phyloP scores from a whole-genome alignment of 2,797 vertebrate species.

The Threskiornis aethiopicus region DNA sequence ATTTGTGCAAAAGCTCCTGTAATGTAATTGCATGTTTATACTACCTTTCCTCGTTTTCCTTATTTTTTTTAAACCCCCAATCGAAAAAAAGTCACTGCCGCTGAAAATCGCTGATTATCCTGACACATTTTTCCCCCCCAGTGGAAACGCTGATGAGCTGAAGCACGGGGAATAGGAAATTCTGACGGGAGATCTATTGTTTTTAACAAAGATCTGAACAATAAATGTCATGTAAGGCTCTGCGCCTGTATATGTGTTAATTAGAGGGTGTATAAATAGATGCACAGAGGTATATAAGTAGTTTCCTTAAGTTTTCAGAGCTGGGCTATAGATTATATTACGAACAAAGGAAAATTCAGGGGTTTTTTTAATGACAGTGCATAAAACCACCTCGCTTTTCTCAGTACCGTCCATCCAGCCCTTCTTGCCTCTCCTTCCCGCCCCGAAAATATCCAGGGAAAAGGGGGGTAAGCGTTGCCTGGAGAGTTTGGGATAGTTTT shows the following conservation, averaged over 20 bases:
- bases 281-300: neutral
- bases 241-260: neutral
- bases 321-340: neutral
- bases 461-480: neutral
- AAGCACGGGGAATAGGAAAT: slow-evolving; percentile 22
- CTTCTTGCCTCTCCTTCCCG: neutral
- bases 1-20: slow-evolving; percentile 35
- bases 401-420: neutral
- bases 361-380: neutral
- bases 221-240: slow-evolving; percentile 29
- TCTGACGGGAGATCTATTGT: slow-evolving; percentile 30
- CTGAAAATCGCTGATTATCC: slow-evolving; percentile 29
- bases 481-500: neutral
- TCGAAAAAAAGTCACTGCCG: neutral
- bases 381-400: neutral
- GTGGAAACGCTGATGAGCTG: slow-evolving; percentile 36
- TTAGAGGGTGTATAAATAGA: slow-evolving; percentile 5
- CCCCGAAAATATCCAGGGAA: neutral
- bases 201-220: slow-evolving; percentile 12
- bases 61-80: neutral
- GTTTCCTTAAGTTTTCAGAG: neutral
- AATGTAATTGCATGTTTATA: neutral
- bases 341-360: neutral
- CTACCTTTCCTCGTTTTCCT: slow-evolving; percentile 29
- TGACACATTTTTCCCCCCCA: neutral